Evolutionary conservation across 2,888 invertebrate species (phyloP).

Genomic region (Muscina levida): DNA sequence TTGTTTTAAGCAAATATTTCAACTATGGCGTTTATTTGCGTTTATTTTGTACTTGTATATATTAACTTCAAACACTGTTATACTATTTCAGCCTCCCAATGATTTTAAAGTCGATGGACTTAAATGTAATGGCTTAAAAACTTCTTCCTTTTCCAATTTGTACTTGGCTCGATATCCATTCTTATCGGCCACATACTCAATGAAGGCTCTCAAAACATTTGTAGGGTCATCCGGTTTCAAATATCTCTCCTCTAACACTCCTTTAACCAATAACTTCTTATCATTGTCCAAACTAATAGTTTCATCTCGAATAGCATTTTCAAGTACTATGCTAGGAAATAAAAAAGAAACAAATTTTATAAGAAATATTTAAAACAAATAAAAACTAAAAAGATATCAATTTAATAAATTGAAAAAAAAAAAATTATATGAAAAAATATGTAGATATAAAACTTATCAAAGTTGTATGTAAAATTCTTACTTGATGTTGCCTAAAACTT

Average conservation of each 20-base stretch:
- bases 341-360: background rate
- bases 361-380: too few species aligned
- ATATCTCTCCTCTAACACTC: conserved; percentile 59
- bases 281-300: conserved; percentile 58
- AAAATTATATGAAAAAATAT: too few species aligned
- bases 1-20: too few species aligned
- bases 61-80: too few species aligned
- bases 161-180: conserved; percentile 69
- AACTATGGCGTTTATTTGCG: too few species aligned
- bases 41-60: too few species aligned
- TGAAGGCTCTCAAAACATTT: conserved; percentile 52
- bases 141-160: conserved; percentile 55
- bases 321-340: conserved; percentile 50
- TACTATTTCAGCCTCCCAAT: conserved; percentile 43
- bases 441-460: too few species aligned
- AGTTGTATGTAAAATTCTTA: conserved; percentile 31
- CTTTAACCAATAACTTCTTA: conserved; percentile 67
- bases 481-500: conserved; percentile 70
- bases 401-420: too few species aligned
- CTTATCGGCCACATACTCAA: conserved; percentile 69
- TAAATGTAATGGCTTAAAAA: conserved; percentile 53
- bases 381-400: too few species aligned
- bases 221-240: conserved; percentile 19
- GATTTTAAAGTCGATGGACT: conserved; percentile 43
- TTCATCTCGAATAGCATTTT: conserved; percentile 60